Conservation (phyloP, 1,140 invertebrate genomes). For the Drosophila sturtevanti region DNA sequence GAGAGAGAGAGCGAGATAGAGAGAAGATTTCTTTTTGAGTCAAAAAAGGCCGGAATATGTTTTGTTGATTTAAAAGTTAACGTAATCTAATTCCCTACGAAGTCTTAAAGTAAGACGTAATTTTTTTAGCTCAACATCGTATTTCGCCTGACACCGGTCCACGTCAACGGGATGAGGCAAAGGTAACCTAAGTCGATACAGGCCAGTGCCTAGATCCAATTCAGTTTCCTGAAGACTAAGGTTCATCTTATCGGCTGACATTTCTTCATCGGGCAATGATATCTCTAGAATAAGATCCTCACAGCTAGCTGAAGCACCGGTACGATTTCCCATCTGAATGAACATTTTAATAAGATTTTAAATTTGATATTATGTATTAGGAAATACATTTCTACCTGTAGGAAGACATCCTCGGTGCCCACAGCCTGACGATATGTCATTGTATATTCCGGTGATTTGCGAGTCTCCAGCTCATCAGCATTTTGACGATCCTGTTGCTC, state of each 20-base stretch:
- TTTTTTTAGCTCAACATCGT: conserved; percentile 87
- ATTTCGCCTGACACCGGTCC: conserved; percentile 90
- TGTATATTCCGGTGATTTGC: conserved; percentile 89
- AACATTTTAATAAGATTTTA: neutral
- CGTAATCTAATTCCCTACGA: conserved; percentile 89
- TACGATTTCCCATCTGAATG: conserved; percentile 91
- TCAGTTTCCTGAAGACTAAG: conserved; percentile 88
- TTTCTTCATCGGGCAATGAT: conserved; percentile 88
- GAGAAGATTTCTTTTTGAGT: too few relatives aligned
- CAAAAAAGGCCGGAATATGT: too few relatives aligned
- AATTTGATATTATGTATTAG: neutral
- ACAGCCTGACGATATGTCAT: conserved; percentile 93
- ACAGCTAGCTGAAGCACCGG: conserved; percentile 91
- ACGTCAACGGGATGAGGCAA: conserved; percentile 91
- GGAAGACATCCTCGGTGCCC: conserved; percentile 92
- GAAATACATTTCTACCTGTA: conserved; percentile 85
- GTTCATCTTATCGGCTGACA: conserved; percentile 86
- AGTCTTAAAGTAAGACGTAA: conserved; percentile 89
- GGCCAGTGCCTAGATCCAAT: conserved; percentile 85
- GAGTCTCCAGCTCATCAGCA: conserved; percentile 85
- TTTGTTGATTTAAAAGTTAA: conserved; percentile 86
- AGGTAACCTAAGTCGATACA: conserved; percentile 89
- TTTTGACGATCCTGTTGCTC: conserved; percentile 82
- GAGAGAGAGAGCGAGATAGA: too few relatives aligned
- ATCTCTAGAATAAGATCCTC: conserved; percentile 92